Evolutionary conservation across 2,888 invertebrate species (phyloP), one percentile per base, ranked within the genome.

Genomic region (Axea sp.): DNA sequence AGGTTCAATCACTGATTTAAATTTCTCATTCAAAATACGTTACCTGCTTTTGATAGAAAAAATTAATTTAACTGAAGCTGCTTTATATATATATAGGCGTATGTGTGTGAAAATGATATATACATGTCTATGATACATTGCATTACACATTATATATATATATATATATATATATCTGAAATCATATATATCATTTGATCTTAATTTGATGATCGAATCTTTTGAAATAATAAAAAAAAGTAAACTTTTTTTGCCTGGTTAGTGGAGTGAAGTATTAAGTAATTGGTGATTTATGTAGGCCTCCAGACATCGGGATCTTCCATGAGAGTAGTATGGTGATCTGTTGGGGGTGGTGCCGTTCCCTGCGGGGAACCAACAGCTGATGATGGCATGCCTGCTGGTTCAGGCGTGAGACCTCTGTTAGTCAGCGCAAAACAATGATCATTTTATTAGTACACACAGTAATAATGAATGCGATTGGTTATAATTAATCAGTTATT

Each of bases 221-320:
- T 24, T 33, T 43, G 26, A 53, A 49, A 64, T 78, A 3, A 55
- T 45, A 0, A n/a, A 19, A 76, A 73, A 78, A 79, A 17, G n/a
- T n/a, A n/a, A n/a, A n/a, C n/a, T n/a, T n/a, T 84, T 84, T 85
- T 87, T 87, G 86, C 86, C 87, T 87, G 83, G 82, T 87, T 84
- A 87, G 81, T 83, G 83, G 81, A 83, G 83, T 82, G 81, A 79
- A 82, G 84, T 79, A 81, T 84, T 84, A 79, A 84, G 80, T 83
- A 73, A 82, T 71, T 78, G 81, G 78, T 80, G 80, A 89, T 91
- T 93, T 95, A 95, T 92, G 95, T 95, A 86, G 95, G 95, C 89
- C 95, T 94, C 95, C 95, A 96, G 85, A 95, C 95, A 90, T 95
- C 95, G 75, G 95, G 95, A 90, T 96, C 95, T 90, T 95, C 95